Base-by-base conservation (phyloP, 2,113 vertebrate genomes). In the Okapia johnstoni region DNA sequence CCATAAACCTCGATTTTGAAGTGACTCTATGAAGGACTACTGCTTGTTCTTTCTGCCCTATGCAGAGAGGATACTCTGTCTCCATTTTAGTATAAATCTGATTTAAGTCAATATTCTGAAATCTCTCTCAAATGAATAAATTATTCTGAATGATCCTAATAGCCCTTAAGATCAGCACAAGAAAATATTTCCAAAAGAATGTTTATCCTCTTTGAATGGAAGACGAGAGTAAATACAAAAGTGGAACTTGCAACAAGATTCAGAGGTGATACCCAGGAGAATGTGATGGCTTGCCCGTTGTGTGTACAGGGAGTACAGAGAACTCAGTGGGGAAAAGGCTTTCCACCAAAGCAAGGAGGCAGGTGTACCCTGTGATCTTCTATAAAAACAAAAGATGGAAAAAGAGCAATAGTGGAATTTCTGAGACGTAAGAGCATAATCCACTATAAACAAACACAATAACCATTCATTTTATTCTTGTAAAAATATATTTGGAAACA, bases 261-360 rank as follows among this genome's bases (percentile, higher is more conserved):
- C 85, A 79, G 54, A 95, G 48, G 16, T 23, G 73, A 46, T 57
- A 55, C 88, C 58, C 96, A 46, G 57, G 97, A 93, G 97, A 98
- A 15, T 3, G 0, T 9, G 25, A 6, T 88, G 61, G 88, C 46
- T 81, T 95, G 93, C 88, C 85, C 97, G 52, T 66, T 83, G 58
- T 36, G 50, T 61, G 93, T 91, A 46, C 61, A 97, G 95, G 98
- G 99, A 98, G 89, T 77, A 76, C 85, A 95, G 30, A 46, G 85
- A 98, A 97, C 86, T 96, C 98, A 97, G 0, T 9, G 3, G 43
- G 63, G 96, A 97, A 85, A 96, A 70, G 81, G 54, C 2, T 33
- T 61, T 93, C 52, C 50, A 94, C 40, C 63, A 93, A 89, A 96
- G 50, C 80, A 95, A 95, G 94, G 96, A 94, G 55, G 81, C 85